Percentiles rank a stretch among this genome's conserved stretches.
Evolutionary conservation across 2,888 invertebrate species (phyloP).

Genomic region (Lepidochitona cinerea): DNA sequence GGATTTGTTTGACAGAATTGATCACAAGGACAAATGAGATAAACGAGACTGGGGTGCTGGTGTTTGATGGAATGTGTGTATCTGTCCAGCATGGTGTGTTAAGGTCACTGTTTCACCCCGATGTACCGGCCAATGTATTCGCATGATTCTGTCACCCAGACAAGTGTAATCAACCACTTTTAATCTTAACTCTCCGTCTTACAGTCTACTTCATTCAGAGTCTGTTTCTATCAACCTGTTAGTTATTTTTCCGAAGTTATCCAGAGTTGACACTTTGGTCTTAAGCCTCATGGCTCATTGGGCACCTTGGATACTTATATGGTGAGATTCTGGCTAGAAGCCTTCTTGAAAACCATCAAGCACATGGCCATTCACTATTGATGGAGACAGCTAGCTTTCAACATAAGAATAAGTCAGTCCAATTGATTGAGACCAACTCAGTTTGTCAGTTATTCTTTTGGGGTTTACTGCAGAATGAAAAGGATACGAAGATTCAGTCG

Average conservation of each 20-base stretch:
- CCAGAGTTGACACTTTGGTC: background rate
- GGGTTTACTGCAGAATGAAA: background rate
- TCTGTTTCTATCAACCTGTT: background rate
- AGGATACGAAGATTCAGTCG: background rate
- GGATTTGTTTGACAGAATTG: background rate
- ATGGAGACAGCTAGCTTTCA: background rate
- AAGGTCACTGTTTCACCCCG: background rate
- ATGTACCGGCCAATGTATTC: background rate
- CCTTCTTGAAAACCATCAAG: background rate
- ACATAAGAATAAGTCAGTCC: background rate
- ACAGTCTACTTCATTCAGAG: no score
- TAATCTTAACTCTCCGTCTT: no score
- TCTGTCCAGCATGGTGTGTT: background rate
- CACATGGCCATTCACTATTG: background rate
- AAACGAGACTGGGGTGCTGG: background rate
- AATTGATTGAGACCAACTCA: background rate
- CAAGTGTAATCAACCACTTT: constrained; percentile 2
- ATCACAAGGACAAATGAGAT: constrained; percentile 2
- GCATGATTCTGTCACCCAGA: background rate
- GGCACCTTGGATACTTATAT: background rate
- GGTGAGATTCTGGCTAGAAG: background rate
- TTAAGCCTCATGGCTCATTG: background rate
- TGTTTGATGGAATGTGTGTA: constrained; percentile 4
- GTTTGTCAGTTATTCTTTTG: background rate
- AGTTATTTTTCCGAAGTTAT: background rate